Base-by-base conservation (phyloP, 2,113 vertebrate genomes). In the Acrocephalus arundinaceus region DNA sequence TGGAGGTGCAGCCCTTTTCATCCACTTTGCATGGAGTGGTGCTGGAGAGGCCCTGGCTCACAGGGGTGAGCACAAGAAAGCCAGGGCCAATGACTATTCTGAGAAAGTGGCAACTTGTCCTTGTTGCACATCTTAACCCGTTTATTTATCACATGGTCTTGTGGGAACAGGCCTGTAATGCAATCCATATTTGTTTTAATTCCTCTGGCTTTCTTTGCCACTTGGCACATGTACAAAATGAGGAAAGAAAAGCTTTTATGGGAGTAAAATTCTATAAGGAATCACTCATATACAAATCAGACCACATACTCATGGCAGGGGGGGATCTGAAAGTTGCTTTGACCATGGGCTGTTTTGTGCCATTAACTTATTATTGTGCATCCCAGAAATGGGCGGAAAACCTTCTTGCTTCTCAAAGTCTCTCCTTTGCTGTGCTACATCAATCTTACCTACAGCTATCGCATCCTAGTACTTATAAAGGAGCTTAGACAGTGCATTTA, bases 111-210 rank as follows among this genome's bases (percentile, higher is more conserved):
- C 57, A 39, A 3, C 39, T 79, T 94, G 59, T 62, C 30, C 24
- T 82, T 79, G 41, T 30, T 87, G 74, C 31, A 59, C 61, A 67
- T 87, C 65, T 79, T 88, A 91, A 88, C 41, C 54, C 55, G 0
- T 85, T 90, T 86, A 43, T 48, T 93, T 54, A 51, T 41, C 37
- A 27, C 51, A 21, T 18, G 41, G 62, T 54, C 61, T 78, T 59
- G 75, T 75, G 61, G 72, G 41, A 96, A 43, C 51, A 63, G 63
- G 51, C 35, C 84, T 61, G 57, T 87, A 94, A 88, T 94, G 81
- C 52, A 94, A 86, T 35, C 74, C 89, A 78, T 90, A 73, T 94
- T 89, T 88, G 46, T 66, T 96, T 92, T 85, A 91, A 93, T 90
- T 93, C 73, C n/a, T 70, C 79, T 94, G 76, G 19, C 76, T 94